A percentile compares a stretch with the other conserved stretches of the same genome.
Evolutionary conservation across 2,888 invertebrate species (phyloP).

Genomic region (Deroplatys truncata): DNA sequence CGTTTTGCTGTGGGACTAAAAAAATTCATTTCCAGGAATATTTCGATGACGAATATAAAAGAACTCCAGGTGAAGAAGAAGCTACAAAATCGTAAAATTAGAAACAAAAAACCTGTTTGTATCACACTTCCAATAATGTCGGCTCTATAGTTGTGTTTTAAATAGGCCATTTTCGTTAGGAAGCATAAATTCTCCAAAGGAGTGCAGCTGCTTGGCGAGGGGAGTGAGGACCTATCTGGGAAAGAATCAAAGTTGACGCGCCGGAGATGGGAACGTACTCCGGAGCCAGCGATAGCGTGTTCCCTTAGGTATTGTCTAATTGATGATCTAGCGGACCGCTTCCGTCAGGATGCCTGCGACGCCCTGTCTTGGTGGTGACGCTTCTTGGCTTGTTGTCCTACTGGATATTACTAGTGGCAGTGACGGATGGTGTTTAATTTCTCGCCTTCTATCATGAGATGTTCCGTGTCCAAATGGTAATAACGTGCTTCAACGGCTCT

Average conservation of each 20-base stretch:
- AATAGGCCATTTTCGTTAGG: not conserved
- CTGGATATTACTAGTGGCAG: not conserved
- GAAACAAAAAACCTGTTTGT: no score
- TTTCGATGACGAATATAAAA: no score
- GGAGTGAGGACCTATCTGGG: conserved; percentile 20
- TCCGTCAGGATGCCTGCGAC: conserved; percentile 24
- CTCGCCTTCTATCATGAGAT: not conserved
- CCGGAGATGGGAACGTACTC: conserved; percentile 13
- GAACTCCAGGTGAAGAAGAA: no score
- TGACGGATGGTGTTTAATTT: not conserved
- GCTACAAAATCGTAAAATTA: no score
- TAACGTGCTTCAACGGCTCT: no score
- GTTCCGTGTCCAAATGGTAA: not conserved
- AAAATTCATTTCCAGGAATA: no score
- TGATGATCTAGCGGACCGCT: conserved; percentile 26
- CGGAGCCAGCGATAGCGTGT: not conserved
- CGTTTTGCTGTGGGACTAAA: no score
- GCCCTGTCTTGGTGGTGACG: not conserved
- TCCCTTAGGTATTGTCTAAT: conserved; percentile 30
- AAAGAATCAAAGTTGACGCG: conserved; percentile 24
- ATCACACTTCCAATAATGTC: no score
- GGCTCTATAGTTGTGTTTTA: no score
- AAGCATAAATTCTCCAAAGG: not conserved
- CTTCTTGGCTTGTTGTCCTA: not conserved
- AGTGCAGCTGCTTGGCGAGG: not conserved